Conservation (phyloP, 1,140 invertebrate genomes). For the Eumaeus atala region DNA sequence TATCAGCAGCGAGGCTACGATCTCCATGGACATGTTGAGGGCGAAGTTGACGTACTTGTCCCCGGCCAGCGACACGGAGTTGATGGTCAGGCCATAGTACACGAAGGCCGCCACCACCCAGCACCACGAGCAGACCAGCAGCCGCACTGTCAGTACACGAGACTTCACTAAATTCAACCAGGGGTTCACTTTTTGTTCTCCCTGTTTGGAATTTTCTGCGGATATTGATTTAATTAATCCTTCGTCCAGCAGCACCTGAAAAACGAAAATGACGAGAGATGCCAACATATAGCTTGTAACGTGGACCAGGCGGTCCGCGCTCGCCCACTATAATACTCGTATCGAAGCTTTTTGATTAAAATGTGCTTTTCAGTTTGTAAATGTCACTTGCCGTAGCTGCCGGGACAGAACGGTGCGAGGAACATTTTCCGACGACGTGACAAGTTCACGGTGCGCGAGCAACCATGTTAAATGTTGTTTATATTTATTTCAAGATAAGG, state of each 20-base stretch:
- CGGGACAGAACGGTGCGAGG: too few relatives aligned
- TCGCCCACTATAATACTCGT: too few relatives aligned
- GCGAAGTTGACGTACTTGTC: constrained; percentile 82
- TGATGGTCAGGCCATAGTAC: constrained; percentile 88
- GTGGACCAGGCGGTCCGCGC: too few relatives aligned
- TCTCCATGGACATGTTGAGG: constrained; percentile 80
- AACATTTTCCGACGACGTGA: too few relatives aligned
- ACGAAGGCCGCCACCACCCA: constrained; percentile 83
- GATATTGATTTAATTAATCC: constrained; percentile 27
- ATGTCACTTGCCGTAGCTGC: too few relatives aligned
- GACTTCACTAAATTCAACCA: constrained; percentile 75
- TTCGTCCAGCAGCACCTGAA: constrained; percentile 37
- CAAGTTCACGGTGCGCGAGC: too few relatives aligned
- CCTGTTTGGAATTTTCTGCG: constrained; percentile 21
- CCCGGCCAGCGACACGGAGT: constrained; percentile 83
- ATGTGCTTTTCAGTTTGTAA: too few relatives aligned
- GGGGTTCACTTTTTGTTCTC: constrained; percentile 33
- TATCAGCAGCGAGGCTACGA: constrained; percentile 81
- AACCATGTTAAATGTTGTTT: too few relatives aligned
- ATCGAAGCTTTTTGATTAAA: too few relatives aligned
- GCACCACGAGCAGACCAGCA: constrained; percentile 79
- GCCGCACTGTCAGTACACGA: constrained; percentile 75
- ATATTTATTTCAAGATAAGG: too few relatives aligned
- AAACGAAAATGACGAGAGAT: neutral
- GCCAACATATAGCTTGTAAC: too few relatives aligned